Evolutionary conservation across 30 jellyfish, hydroid and myxozoan genomes (phyloP).

Genomic region (Catostylus mosaicus): DNA sequence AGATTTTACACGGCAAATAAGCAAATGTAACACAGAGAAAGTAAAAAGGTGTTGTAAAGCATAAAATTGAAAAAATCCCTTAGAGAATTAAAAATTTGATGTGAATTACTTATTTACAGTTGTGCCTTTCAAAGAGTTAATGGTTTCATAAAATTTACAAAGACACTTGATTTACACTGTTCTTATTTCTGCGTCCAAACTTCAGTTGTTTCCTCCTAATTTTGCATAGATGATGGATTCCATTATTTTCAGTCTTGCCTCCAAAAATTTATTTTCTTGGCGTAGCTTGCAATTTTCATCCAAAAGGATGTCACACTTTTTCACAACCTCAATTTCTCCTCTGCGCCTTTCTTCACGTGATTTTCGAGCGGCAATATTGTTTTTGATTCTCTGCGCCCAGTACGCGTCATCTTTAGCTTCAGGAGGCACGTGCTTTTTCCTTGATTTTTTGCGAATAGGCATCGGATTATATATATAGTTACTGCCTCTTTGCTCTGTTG

Average conservation of each 20-base stretch:
- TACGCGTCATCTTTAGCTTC: constrained; percentile 62
- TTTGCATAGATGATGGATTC: constrained; percentile 3
- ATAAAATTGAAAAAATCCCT: too few species aligned
- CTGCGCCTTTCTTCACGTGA: constrained; percentile 82
- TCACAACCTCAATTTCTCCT: constrained; percentile 67
- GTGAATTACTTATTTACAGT: too few species aligned
- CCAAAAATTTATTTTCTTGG: constrained; percentile 31
- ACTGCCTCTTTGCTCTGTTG: constrained; percentile 1
- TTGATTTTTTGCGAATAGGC: constrained; percentile 73
- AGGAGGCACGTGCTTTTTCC: constrained; percentile 59
- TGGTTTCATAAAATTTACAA: too few species aligned
- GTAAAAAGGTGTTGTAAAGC: too few species aligned
- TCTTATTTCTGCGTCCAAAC: background rate
- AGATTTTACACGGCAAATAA: too few species aligned
- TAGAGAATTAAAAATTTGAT: too few species aligned
- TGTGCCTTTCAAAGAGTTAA: too few species aligned
- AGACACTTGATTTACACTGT: background rate
- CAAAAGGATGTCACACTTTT: constrained; percentile 38
- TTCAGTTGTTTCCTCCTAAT: background rate
- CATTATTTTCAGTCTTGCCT: constrained; percentile 22
- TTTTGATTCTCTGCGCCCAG: constrained; percentile 74
- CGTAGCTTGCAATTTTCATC: constrained; percentile 51
- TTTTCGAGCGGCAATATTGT: constrained; percentile 77
- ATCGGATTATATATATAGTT: constrained; percentile 62
- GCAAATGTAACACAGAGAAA: too few species aligned